phyloP scores from a whole-genome alignment of 2,113 vertebrate species.

The Hyaena hyaena region DNA sequence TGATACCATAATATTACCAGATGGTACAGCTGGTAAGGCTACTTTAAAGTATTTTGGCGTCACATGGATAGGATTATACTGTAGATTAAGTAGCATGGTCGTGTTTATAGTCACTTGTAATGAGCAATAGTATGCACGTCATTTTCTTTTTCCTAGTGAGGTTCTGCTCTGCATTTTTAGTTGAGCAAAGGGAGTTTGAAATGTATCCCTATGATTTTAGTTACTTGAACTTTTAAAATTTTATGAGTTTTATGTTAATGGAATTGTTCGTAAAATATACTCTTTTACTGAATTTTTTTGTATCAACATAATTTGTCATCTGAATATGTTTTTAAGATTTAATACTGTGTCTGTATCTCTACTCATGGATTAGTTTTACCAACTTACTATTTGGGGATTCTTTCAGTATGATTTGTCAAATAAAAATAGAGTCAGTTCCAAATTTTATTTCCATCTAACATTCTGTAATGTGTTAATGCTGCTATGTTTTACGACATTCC shows the following conservation, averaged over 20 bases:
- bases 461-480: slow-evolving; percentile 10
- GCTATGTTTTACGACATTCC: neutral
- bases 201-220: neutral
- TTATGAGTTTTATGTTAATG: slow-evolving; percentile 26
- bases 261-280: neutral
- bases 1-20: neutral
- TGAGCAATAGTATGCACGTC: neutral
- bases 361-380: neutral
- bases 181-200: slow-evolving; percentile 10
- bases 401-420: slow-evolving; percentile 55
- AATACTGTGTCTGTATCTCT: neutral
- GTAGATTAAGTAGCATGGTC: neutral
- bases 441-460: slow-evolving; percentile 29
- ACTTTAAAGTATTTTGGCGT: neutral
- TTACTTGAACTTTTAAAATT: slow-evolving; percentile 34
- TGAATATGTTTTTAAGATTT: slow-evolving; percentile 11
- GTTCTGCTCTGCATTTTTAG: neutral
- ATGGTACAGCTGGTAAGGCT: neutral
- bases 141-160: slow-evolving; percentile 3
- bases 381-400: neutral
- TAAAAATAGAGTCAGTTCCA: neutral
- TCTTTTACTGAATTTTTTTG: neutral
- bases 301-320: neutral
- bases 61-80: neutral
- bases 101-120: neutral